Base-by-base conservation (phyloP, 2,797 vertebrate genomes). In the Takifugu rubripes region DNA sequence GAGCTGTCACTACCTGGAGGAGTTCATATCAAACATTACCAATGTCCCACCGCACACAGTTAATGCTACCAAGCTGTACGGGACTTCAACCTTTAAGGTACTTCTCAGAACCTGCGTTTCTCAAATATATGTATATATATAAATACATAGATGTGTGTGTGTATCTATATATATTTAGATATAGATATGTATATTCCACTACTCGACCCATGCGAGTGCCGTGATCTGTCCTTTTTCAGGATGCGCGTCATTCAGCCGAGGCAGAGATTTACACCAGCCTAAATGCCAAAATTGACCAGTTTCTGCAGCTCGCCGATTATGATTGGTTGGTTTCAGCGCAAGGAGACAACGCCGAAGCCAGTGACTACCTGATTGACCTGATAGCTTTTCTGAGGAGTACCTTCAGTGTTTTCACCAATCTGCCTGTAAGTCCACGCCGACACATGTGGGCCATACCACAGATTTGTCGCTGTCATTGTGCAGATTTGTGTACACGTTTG, bases 271-370 rank as follows among this genome's bases (percentile, higher is more conserved):
- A 98, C 87, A 98, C 94, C 24, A 98, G 93, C 60, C 87, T 99
- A 6, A 98, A 99, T 71, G 92, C 95, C 74, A 99, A 99, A 87
- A 99, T 99, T 5, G 97, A 99, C 77, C 96, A 98, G 89, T 98
- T 99, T 84, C 79, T 99, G 75, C 97, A 98, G 90, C 91, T 99
- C 83, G 96, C 95, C 0, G 95, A 97, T 61, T 98, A 99, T 0
- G 93, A 98, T 74, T 99, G 97, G 97, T 92, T 87, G 89, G 88
- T 66, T 0, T 8, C 90, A 0, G 77, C 73, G 21, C 95, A 92
- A 33, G 87, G 89, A 0, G 84, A 87, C 46, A 82, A 80, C 50
- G 25, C 66, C 29, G 89, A 90, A 0, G 25, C 86, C 68, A 98
- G 96, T 0, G 96, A 96, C 74, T 98, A 96, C 85, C 89, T 99